phyloP scores from a whole-genome alignment of 2,888 invertebrate genomes.

The Pandemis heparana region DNA sequence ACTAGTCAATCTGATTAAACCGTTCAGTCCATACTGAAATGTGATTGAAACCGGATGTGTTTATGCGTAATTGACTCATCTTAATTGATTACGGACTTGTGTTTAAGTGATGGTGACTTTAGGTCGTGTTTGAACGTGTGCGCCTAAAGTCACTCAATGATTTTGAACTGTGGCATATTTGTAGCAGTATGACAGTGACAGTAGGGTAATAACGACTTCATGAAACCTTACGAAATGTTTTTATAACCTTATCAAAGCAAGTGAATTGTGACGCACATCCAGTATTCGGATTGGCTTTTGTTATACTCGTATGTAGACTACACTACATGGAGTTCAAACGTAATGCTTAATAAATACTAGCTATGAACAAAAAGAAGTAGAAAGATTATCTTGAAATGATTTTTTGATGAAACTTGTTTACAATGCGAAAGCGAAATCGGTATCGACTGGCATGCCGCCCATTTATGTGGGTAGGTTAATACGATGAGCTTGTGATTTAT shows the following conservation, averaged over 20 bases:
- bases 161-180: neutral
- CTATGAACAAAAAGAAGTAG: no score
- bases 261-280: neutral
- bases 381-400: no score
- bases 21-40: constrained; percentile 31
- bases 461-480: neutral
- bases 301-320: no score
- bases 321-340: no score
- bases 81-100: neutral
- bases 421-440: neutral
- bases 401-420: neutral
- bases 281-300: neutral
- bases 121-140: neutral
- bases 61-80: constrained; percentile 16
- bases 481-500: constrained; percentile 54
- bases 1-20: constrained; percentile 27
- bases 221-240: neutral
- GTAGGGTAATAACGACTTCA: constrained; percentile 17
- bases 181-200: constrained; percentile 18
- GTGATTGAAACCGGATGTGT: constrained; percentile 40
- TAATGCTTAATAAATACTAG: no score
- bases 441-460: neutral
- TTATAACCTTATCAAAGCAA: neutral
- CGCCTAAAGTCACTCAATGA: neutral
- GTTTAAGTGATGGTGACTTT: neutral